Conservation (phyloP, 2,113 vertebrate genomes). For the Rhynchomys soricoides region DNA sequence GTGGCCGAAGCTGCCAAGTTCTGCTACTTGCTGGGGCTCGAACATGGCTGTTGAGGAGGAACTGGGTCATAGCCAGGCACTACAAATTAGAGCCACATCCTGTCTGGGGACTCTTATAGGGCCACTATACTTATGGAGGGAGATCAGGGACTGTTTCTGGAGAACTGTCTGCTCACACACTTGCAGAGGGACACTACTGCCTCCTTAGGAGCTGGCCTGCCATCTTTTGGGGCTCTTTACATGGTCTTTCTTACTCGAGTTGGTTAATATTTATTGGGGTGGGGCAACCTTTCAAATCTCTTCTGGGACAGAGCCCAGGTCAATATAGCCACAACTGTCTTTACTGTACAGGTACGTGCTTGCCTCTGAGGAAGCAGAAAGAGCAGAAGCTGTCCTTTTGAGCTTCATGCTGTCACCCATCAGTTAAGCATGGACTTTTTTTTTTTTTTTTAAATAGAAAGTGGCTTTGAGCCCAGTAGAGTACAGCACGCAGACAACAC, state of each 20-base stretch:
- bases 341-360: neutral
- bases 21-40: too few species aligned
- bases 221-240: neutral
- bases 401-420: neutral
- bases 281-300: too few species aligned
- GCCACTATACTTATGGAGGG: neutral
- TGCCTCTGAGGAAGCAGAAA: too few species aligned
- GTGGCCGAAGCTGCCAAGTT: too few species aligned
- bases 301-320: neutral
- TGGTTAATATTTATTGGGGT: neutral
- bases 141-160: too few species aligned
- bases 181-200: too few species aligned
- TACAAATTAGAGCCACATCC: neutral
- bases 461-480: neutral
- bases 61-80: too few species aligned
- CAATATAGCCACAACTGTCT: neutral
- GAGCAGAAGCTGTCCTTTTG: neutral
- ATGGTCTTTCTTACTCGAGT: neutral
- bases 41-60: too few species aligned
- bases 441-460: too few species aligned
- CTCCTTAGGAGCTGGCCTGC: neutral
- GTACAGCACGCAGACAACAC: neutral
- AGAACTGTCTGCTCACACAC: neutral
- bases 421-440: neutral
- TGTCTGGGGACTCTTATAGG: neutral